Evolutionary conservation across 2,113 vertebrate species (phyloP).

Genomic region (Azemiops feae): DNA sequence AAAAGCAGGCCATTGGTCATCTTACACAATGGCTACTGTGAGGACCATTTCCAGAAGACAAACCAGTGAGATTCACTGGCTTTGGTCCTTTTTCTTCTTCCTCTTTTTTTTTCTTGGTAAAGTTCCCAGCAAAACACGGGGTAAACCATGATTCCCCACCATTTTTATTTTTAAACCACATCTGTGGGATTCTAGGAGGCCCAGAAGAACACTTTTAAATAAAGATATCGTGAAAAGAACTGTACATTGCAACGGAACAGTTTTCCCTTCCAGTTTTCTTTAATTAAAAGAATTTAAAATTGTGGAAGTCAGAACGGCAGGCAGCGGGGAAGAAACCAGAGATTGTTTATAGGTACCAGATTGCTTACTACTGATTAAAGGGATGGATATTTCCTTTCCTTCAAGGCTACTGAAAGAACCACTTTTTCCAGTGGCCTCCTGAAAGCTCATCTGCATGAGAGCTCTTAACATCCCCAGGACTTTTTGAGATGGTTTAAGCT

Average conservation of each 20-base stretch:
- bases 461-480: conserved; percentile 9
- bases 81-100: not conserved
- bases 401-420: not conserved
- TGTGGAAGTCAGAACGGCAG: not conserved
- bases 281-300: not conserved
- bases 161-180: not conserved
- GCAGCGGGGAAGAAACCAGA: not conserved
- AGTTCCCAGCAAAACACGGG: not conserved
- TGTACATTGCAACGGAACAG: not conserved
- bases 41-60: not conserved
- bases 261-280: not conserved
- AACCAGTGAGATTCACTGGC: not conserved
- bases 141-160: not conserved
- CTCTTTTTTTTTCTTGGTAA: not conserved
- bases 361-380: not conserved
- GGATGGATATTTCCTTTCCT: not conserved
- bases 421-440: not conserved
- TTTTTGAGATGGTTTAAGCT: conserved; percentile 24
- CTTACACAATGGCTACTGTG: not conserved
- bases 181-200: not conserved
- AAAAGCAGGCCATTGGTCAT: not conserved
- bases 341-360: not conserved
- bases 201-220: not conserved
- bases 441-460: not conserved
- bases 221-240: not conserved